phyloP scores from a whole-genome alignment of 2,113 vertebrate species.

The Oceanites oceanicus region DNA sequence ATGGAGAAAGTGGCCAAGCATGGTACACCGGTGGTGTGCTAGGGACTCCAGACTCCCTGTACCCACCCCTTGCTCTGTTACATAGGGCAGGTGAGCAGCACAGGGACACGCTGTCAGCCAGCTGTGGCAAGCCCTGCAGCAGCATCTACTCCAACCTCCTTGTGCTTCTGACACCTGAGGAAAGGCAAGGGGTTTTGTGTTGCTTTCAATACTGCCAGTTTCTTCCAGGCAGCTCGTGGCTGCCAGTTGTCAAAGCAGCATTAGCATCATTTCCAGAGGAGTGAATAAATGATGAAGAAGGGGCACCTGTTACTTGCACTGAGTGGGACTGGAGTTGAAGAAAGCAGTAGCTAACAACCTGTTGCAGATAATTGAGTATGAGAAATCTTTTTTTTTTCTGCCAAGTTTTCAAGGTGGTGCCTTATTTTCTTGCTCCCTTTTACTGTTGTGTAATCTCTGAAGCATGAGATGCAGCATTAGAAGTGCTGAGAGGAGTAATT shows the following conservation, averaged over 20 bases:
- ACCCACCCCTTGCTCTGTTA: neutral
- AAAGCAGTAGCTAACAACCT: neutral
- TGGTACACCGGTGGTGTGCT: accelerated
- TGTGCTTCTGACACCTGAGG: neutral
- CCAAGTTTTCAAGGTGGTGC: neutral
- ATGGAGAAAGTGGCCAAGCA: neutral
- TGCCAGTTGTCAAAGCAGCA: neutral
- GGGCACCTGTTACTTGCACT: neutral
- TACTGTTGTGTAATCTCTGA: neutral
- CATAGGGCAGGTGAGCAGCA: neutral
- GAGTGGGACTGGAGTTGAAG: neutral
- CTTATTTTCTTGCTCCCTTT: neutral
- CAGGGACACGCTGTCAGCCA: neutral
- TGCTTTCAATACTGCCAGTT: neutral
- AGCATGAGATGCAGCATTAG: neutral
- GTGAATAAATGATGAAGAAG: neutral
- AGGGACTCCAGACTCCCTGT: neutral
- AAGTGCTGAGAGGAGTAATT: neutral
- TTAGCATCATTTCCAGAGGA: neutral
- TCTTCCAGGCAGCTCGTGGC: neutral
- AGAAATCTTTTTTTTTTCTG: neutral
- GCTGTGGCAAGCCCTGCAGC: neutral
- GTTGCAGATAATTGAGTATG: neutral
- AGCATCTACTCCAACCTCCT: neutral
- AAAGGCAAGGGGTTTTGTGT: accelerated